Conservation (phyloP, 2,888 invertebrate genomes). For the Trilocha varians region DNA sequence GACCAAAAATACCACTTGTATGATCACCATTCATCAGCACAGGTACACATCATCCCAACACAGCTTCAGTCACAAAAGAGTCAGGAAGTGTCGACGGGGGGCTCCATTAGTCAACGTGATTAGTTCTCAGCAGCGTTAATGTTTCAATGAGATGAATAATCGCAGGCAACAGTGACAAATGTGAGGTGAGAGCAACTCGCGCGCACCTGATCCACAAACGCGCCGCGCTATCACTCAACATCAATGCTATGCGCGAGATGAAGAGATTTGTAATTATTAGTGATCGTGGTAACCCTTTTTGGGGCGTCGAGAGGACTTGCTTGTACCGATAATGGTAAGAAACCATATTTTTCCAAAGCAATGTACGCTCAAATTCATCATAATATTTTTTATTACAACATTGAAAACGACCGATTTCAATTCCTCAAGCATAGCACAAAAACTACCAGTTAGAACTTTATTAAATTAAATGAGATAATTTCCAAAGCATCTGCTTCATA, state of each 20-base stretch:
- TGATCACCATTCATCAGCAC: too few species aligned
- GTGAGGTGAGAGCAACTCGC: conserved; percentile 51
- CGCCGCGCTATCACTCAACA: conserved; percentile 59
- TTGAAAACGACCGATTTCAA: too few species aligned
- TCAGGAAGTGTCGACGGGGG: conserved; percentile 70
- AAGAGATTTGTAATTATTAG: conserved; percentile 70
- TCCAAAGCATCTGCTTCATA: too few species aligned
- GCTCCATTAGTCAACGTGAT: conserved; percentile 71
- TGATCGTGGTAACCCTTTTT: conserved; percentile 34
- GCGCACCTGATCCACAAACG: conserved; percentile 64
- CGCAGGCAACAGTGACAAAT: conserved; percentile 70
- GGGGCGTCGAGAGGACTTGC: not conserved
- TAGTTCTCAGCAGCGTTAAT: conserved; percentile 67
- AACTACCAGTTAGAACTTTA: too few species aligned
- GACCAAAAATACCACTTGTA: too few species aligned
- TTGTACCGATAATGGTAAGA: too few species aligned
- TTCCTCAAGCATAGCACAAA: too few species aligned
- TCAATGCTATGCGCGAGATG: conserved; percentile 53
- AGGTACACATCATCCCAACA: too few species aligned
- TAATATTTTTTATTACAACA: too few species aligned
- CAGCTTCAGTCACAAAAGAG: conserved; percentile 28
- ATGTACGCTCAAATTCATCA: too few species aligned
- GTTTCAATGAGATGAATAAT: conserved; percentile 73
- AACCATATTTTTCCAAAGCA: too few species aligned
- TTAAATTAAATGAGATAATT: too few species aligned